Percentiles rank a stretch among this genome's conserved stretches.
phyloP scores from a whole-genome alignment of 1,140 invertebrate genomes.

The Drosophila sturtevanti region DNA sequence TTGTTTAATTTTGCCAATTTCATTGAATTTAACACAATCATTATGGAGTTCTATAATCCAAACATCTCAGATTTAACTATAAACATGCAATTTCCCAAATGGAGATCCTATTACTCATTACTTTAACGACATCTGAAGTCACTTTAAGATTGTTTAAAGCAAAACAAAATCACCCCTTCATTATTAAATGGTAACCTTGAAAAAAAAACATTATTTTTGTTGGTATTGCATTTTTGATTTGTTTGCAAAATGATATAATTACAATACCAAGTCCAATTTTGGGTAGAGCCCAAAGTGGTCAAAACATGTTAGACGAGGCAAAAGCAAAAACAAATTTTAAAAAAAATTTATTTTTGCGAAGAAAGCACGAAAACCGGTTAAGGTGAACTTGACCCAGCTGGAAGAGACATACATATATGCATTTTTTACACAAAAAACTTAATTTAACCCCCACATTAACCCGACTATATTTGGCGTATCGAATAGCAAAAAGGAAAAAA shows the following conservation, averaged over 20 bases:
- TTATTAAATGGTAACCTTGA: conserved; percentile 1
- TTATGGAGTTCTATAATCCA: background rate
- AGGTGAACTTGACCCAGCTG: background rate
- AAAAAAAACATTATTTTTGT: background rate
- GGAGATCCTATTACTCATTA: background rate
- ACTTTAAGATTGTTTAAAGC: background rate
- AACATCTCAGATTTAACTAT: background rate
- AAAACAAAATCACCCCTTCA: background rate
- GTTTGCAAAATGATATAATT: conserved; percentile 6
- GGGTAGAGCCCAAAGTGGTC: background rate
- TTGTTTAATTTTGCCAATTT: too few relatives aligned
- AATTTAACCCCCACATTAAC: background rate
- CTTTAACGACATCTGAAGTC: background rate
- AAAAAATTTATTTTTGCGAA: background rate
- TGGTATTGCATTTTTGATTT: background rate
- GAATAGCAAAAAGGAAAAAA: background rate
- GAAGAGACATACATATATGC: conserved; percentile 12
- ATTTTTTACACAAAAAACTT: background rate
- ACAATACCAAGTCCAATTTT: conserved; percentile 9
- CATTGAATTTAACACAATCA: too few relatives aligned
- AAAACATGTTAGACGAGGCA: background rate
- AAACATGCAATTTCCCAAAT: background rate
- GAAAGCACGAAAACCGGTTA: conserved; percentile 5
- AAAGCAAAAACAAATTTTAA: background rate
- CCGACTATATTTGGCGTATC: background rate